Base-by-base conservation (phyloP, 2,888 invertebrate genomes). In the Oscheius myriophilus region DNA sequence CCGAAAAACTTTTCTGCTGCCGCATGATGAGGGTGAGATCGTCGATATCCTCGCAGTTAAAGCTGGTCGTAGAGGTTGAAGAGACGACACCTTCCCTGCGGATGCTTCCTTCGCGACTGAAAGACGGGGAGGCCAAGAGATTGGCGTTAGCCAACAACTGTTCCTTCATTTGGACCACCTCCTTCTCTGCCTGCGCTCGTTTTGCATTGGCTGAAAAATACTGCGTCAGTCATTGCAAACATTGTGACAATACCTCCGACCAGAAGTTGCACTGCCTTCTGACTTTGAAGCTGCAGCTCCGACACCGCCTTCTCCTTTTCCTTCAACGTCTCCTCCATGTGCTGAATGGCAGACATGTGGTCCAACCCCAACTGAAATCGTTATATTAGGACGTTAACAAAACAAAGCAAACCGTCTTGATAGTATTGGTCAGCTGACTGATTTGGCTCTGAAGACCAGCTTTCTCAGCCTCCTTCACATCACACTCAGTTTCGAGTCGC, bases 111-210 rank as follows among this genome's bases (percentile, higher is more conserved):
- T 65, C 64, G 18, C 71, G 67, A 16, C 71, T 75, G 70, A 81
- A 76, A 11, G 75, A 71, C 11, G 74, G 76, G 11, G 72, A 75
- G 21, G 79, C 80, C 39, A 84, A 73, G 18, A 84, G 71, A 66
- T 76, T 76, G 18, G 81, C 84, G 33, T 84, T 84, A 33, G 72
- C 70, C 59, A 82, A 66, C 49, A 84, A 73, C 53, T 84, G 84
- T 33, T 82, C 82, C 23, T 80, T 55, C 84, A 84, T 82, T 57
- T 78, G 74, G 0, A 62, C 49, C 39, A 78, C 59, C 62, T 81
- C 78, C 33, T 33, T 33, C 33, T 33, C 33, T 6, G 33, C 33
- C 33, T 33, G 33, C 4, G 9, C 9, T 3, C 33, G 33, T 9
- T 33, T 33, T 3, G 33, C 9, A 9, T 33, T 33, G 9, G 33